phyloP scores from a whole-genome alignment of 2,888 invertebrate species.

The Cotesia congregata region DNA sequence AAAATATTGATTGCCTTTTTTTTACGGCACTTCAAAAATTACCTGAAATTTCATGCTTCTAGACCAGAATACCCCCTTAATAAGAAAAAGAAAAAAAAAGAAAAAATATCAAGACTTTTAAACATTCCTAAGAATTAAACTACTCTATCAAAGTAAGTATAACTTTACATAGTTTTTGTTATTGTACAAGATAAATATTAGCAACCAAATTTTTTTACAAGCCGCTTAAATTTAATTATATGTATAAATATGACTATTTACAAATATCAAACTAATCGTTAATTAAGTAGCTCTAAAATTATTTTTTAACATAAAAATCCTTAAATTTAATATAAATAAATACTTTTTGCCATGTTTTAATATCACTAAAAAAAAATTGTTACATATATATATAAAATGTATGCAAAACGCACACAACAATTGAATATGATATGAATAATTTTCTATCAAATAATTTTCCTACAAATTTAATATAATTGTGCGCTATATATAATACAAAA shows the following conservation, averaged over 20 bases:
- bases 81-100: too few relatives aligned
- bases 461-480: background rate
- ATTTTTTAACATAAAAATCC: conserved; percentile 28
- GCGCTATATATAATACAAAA: background rate
- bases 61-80: too few relatives aligned
- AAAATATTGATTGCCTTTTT: too few relatives aligned
- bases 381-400: background rate
- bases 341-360: background rate
- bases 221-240: conserved; percentile 38
- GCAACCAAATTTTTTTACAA: background rate
- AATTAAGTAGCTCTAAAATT: background rate
- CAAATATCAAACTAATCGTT: conserved; percentile 28
- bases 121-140: background rate
- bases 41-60: too few relatives aligned
- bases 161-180: background rate
- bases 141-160: background rate
- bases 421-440: conserved; percentile 5
- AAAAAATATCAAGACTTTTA: background rate
- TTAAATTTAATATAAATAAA: conserved; percentile 10
- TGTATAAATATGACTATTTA: conserved; percentile 48
- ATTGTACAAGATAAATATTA: background rate
- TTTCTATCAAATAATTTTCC: background rate
- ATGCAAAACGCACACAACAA: background rate
- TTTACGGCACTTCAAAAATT: too few relatives aligned
- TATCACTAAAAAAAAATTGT: background rate